Evolutionary conservation across 2,797 vertebrate genomes (phyloP).

Genomic region (Sylvilagus floridanus): DNA sequence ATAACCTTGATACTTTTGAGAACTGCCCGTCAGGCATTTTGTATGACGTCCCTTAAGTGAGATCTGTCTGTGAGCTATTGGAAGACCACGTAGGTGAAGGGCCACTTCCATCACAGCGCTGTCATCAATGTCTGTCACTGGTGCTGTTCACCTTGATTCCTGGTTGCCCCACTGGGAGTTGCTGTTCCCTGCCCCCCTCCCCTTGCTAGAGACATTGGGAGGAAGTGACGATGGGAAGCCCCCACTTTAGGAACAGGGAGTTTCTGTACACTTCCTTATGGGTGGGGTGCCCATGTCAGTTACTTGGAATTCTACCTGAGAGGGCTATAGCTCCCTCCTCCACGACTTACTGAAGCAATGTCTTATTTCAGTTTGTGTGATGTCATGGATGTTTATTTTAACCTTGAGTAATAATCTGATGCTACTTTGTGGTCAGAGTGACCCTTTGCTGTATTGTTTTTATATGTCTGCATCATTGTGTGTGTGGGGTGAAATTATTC

Average conservation of each 20-base stretch:
- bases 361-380: background rate
- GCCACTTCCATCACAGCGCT: background rate
- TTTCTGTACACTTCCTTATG: background rate
- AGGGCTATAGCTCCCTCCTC: background rate
- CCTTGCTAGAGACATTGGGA: background rate
- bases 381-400: conserved; percentile 18
- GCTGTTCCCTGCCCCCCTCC: background rate
- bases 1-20: background rate
- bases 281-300: background rate
- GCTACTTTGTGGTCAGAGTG: background rate
- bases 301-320: background rate
- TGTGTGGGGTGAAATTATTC: background rate
- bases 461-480: background rate
- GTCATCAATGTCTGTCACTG: background rate
- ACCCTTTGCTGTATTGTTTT: background rate
- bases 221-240: background rate
- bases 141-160: background rate
- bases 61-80: background rate
- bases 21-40: background rate
- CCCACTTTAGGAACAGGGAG: background rate
- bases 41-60: background rate
- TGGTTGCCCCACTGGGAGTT: background rate
- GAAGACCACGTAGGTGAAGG: background rate
- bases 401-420: background rate
- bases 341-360: background rate